Percentiles rank a stretch among this genome's conserved stretches.
These are phyloP conservation scores for Lucilia cuprina DNA, from an alignment of 1,140 invertebrate genomes.

Conservation along the genomic window DNA sequence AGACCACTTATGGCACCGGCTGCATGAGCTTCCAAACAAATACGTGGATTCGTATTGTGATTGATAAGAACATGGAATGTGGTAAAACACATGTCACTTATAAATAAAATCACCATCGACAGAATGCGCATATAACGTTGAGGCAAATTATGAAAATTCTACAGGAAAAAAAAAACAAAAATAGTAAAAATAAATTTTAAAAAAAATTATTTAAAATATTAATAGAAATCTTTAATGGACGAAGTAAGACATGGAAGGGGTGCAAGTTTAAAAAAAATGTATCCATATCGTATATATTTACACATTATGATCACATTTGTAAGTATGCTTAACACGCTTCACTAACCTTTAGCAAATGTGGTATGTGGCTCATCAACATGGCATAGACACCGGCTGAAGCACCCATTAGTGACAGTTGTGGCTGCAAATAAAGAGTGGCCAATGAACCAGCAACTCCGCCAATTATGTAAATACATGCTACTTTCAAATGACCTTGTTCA, in stretches of 20 bases:
- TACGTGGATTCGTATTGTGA: constrained; percentile 65
- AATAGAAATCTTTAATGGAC: no score
- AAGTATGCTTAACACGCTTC: constrained; percentile 37
- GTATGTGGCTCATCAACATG: constrained; percentile 87
- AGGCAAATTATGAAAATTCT: constrained; percentile 70
- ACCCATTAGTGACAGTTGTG: constrained; percentile 80
- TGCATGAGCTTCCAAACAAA: constrained; percentile 80
- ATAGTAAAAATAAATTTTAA: no score
- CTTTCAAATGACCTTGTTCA: constrained; percentile 81
- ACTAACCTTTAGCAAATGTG: constrained; percentile 85
- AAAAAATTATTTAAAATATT: no score
- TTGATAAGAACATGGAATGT: constrained; percentile 56
- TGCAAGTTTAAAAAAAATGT: no score
- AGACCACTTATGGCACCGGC: constrained; percentile 82
- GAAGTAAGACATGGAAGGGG: no score
- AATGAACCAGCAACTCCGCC: constrained; percentile 76
- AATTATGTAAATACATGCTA: constrained; percentile 73
- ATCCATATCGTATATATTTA: background rate
- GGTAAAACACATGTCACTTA: constrained; percentile 66
- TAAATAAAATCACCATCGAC: constrained; percentile 69
- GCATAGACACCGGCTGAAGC: constrained; percentile 95
- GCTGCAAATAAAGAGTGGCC: constrained; percentile 81
- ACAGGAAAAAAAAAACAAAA: constrained; percentile 40
- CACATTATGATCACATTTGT: background rate
- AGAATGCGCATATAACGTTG: constrained; percentile 67